A percentile compares a stretch with the other conserved stretches of the same genome.
phyloP scores from a whole-genome alignment of 2,888 invertebrate species.

The Sesamia inferens region DNA sequence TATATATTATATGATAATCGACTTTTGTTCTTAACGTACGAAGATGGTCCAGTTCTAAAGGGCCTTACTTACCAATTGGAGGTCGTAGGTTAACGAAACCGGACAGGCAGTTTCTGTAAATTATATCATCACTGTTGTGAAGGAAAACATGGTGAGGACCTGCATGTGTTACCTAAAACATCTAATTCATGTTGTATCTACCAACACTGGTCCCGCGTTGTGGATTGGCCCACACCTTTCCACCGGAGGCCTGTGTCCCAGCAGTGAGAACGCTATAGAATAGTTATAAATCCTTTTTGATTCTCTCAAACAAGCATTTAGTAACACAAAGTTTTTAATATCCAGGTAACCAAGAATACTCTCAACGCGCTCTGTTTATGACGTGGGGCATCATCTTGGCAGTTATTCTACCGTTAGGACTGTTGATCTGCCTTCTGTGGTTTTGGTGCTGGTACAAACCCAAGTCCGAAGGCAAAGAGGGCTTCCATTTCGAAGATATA shows the following conservation, averaged over 20 bases:
- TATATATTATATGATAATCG: too few species aligned
- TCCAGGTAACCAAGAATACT: conserved; percentile 92
- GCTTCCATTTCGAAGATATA: conserved; percentile 88
- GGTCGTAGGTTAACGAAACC: too few species aligned
- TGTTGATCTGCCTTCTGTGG: conserved; percentile 91
- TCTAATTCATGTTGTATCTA: background rate
- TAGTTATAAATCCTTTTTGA: background rate
- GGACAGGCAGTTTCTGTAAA: too few species aligned
- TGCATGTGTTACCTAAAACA: background rate
- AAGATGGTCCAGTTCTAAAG: too few species aligned
- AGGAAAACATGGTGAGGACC: background rate
- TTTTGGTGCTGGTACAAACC: conserved; percentile 91
- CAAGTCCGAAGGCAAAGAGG: conserved; percentile 89
- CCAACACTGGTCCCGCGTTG: background rate
- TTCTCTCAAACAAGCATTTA: background rate
- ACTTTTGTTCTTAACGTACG: too few species aligned
- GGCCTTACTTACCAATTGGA: too few species aligned
- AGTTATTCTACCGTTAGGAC: conserved; percentile 92
- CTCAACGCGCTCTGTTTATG: conserved; percentile 93
- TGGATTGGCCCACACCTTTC: background rate
- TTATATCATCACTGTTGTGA: background rate
- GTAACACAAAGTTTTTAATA: conserved; percentile 67
- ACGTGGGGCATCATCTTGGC: conserved; percentile 93
- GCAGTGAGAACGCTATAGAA: background rate
- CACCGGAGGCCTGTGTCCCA: background rate